A percentile compares a stretch with the other conserved stretches of the same genome.
Conservation (phyloP, 2,797 vertebrate species). For the Alcedo quadribrachys region DNA sequence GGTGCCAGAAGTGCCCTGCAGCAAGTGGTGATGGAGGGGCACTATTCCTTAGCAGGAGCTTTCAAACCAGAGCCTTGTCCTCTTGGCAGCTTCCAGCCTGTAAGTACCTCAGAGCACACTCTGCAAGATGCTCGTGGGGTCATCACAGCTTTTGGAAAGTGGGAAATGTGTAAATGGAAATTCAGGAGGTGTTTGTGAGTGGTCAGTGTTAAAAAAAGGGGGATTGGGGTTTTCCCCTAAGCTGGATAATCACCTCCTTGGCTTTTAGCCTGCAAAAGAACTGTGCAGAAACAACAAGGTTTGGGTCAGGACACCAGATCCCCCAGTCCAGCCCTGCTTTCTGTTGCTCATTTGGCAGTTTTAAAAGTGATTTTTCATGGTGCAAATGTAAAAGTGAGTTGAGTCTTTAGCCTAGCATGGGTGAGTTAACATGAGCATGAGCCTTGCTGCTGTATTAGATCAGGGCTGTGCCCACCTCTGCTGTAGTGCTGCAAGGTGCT, state of each 20-base stretch:
- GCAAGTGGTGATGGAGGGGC: conserved; percentile 81
- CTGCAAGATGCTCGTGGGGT: background rate
- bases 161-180: background rate
- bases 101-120: conserved; percentile 45
- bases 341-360: rapidly evolving
- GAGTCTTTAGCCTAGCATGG: background rate
- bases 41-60: conserved; percentile 81
- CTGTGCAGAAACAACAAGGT: background rate
- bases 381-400: background rate
- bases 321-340: background rate
- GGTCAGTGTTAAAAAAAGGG: background rate
- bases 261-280: background rate
- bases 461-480: background rate
- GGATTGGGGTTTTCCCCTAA: background rate
- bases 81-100: conserved; percentile 86
- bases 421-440: rapidly evolving
- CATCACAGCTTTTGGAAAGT: background rate
- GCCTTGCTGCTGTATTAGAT: rapidly evolving
- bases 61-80: conserved; percentile 81
- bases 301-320: background rate
- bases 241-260: background rate
- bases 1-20: conserved; percentile 83
- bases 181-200: background rate
- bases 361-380: background rate
- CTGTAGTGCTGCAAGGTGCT: background rate